Conservation (phyloP, 1,140 invertebrate genomes). For the Drosophila sulfurigaster region DNA sequence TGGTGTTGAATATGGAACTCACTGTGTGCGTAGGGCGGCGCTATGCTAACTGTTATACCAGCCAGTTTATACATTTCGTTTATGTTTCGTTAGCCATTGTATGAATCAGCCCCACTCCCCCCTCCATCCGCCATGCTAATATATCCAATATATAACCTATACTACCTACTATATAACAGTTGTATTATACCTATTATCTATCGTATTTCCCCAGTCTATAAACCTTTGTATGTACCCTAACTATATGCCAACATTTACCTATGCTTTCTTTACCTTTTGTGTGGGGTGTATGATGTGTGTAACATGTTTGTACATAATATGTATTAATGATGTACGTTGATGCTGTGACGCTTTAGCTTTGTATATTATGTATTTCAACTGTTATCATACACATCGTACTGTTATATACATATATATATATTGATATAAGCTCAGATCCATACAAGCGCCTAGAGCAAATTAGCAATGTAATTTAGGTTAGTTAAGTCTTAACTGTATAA, state of each 20-base stretch:
- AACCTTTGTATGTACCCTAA: conserved; percentile 11
- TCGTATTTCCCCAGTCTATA: conserved; percentile 22
- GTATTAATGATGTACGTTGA: conserved; percentile 35
- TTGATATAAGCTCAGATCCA: conserved; percentile 3
- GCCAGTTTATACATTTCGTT: conserved; percentile 54
- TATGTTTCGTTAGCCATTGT: conserved; percentile 39
- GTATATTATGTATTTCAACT: conserved; percentile 45
- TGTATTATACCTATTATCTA: conserved; percentile 34
- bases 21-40: conserved; percentile 50
- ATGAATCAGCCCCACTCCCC: background rate
- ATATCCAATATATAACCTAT: conserved; percentile 38
- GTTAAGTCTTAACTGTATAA: conserved; percentile 29
- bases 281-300: conserved; percentile 11
- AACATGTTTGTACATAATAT: conserved; percentile 20
- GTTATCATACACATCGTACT: conserved; percentile 17
- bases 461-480: conserved; percentile 38
- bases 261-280: conserved; percentile 24
- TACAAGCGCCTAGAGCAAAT: conserved; percentile 6
- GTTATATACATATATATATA: conserved; percentile 19
- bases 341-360: conserved; percentile 56
- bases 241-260: conserved; percentile 11
- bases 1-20: conserved; percentile 18
- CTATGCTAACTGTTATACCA: conserved; percentile 72
- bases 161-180: conserved; percentile 18
- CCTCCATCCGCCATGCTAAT: background rate